A percentile compares a stretch with the other conserved stretches of the same genome.
Conservation (phyloP, 2,113 vertebrate genomes). For the Pandion haliaetus region DNA sequence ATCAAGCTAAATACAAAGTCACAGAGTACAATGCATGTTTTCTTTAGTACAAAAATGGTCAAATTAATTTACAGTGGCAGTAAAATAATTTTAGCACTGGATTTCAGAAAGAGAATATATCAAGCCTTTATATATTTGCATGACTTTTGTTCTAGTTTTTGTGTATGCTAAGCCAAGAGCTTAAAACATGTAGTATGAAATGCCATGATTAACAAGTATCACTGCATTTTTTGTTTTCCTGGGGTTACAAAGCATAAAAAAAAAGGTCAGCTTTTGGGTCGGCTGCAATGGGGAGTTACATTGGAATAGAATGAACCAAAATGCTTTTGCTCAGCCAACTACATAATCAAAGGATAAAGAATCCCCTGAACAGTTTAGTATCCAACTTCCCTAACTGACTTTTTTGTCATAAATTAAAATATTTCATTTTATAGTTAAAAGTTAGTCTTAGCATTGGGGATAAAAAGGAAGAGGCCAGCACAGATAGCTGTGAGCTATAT, state of each 20-base stretch:
- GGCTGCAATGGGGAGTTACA: constrained; percentile 20
- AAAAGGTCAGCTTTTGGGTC: constrained; percentile 27
- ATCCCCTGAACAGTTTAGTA: constrained; percentile 33
- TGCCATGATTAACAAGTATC: constrained; percentile 30
- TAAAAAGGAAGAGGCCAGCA: not conserved
- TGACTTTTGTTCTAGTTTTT: constrained; percentile 20
- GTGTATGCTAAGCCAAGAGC: not conserved
- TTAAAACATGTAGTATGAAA: constrained; percentile 7
- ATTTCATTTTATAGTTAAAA: constrained; percentile 38
- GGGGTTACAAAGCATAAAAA: constrained; percentile 26
- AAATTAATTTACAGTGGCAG: not conserved
- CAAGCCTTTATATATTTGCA: not conserved
- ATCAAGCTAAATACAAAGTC: not conserved
- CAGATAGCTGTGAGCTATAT: not conserved
- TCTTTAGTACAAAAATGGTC: not conserved
- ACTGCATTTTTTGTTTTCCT: constrained; percentile 45
- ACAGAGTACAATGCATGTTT: not conserved
- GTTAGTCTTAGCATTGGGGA: not conserved
- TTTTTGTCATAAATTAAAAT: constrained; percentile 50
- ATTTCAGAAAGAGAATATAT: not conserved
- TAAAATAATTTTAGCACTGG: constrained; percentile 2
- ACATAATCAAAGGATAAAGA: constrained; percentile 47
- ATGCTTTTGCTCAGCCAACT: constrained; percentile 42
- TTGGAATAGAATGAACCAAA: constrained; percentile 40
- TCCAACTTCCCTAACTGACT: constrained; percentile 3